Evolutionary conservation across 1,140 invertebrate genomes (phyloP), one percentile per base, ranked within the genome.

Genomic region (Zaprionus vittiger): DNA sequence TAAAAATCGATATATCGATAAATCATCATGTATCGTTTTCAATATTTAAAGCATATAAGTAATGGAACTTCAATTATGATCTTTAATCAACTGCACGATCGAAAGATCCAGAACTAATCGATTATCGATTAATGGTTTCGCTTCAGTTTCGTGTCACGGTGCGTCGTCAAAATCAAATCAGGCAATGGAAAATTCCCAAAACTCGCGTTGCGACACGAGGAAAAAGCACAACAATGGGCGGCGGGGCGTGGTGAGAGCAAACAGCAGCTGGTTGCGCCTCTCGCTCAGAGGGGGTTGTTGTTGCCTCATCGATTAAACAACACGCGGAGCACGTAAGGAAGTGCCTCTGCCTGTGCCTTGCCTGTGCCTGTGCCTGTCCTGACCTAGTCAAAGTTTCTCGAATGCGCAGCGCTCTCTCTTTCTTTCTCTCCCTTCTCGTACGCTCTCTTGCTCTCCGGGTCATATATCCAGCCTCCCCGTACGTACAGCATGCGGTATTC

Each of bases 101-200:
- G 14, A 28, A 55, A 28, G 52, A 15, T 22, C 4, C 6, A 28
- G 5, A 57, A 57, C 55, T 57, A 20, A 59, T 38, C 31, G 55
- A 57, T 57, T 26, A 12, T 5, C 41, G 31, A 34, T 34, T 34
- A 12, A 2, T 20, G 5, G 17, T 5, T 15, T 15, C 14, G n/a
- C 15, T 52, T 14, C 20, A 12, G 5, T 24, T 24, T 52, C 20
- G 11, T 11, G n/a, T 14, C 47, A 52, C 17, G 9, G 47, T 49
- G 20, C 34, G 24, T 22, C n/a, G 24, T 56, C 55, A 52, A 61
- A 81, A 72, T 63, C 38, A 60, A 61, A 55, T 38, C 65, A 57
- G 73, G 80, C 80, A 62, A 59, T 83, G 83, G 83, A 87, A 87
- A 86, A 87, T 87, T 80, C 61, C 84, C 84, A 83, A 83, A 87